Evolutionary conservation across 2,888 invertebrate genomes (phyloP), one percentile per base, ranked within the genome.

Genomic region (Machimus rusticus): DNA sequence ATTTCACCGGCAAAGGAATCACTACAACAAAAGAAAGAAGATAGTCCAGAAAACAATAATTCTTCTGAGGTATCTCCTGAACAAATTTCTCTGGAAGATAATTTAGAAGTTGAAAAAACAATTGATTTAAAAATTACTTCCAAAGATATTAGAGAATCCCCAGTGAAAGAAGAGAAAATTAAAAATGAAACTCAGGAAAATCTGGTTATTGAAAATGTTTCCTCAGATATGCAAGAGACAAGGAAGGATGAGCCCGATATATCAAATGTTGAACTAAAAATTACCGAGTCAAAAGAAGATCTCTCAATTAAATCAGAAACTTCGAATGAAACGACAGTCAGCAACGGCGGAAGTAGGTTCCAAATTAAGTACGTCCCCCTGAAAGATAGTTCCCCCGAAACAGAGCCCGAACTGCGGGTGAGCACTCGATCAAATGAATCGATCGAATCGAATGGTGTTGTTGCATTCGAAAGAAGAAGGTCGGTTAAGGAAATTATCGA

Each of bases 401-500:
- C 79, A 74, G 86, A 66, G 12, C 34, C 87, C 31, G 46, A 87
- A 79, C 16, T 66, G 31, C 74, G 81, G 51, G 16, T 51, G 46
- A 51, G 55, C 37, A 37, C 51, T 28, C 76, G 43, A 23, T 19
- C 23, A 31, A 46, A 79, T 14, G 39, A 85, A 8, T 43, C 39
- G 5, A 82, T 76, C 19, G 82, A 82, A 39, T 23, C 82, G 37
- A 46, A 74, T 66, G 87, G 85, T 55, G 39, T 77, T 23, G 57
- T 55, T 4, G 76, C 86, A 14, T 79, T 85, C 43, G 88, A 88
- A 77, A 85, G 89, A 14, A 88, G 89, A 39, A 88, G 89, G 39
- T 89, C 90, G 1, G 90, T 90, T 43, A 89, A 89, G 78, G 90
- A 90, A 86, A 92, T 92, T 31, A 93, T 93, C 85, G 93, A 92